These are phyloP conservation scores for Egretta garzetta DNA, from an alignment of 2,113 vertebrate species.

Conservation along the genomic window DNA sequence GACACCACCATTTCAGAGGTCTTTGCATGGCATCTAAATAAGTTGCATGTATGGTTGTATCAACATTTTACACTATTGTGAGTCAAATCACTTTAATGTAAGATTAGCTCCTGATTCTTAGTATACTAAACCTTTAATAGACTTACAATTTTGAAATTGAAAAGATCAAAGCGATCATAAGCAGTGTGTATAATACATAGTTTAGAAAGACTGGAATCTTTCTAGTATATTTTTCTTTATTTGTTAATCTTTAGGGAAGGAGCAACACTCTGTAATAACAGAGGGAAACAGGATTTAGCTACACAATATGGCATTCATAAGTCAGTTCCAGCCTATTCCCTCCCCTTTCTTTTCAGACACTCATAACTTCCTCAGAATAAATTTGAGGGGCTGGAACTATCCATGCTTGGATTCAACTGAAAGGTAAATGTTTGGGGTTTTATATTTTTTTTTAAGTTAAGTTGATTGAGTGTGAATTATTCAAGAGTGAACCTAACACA, in stretches of 20 bases:
- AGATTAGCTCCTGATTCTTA: constrained; percentile 61
- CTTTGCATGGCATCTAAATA: constrained; percentile 37
- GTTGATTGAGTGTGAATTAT: constrained; percentile 20
- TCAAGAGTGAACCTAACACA: constrained; percentile 17
- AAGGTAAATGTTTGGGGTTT: not conserved
- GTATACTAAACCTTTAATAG: constrained; percentile 68
- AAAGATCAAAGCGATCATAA: constrained; percentile 67
- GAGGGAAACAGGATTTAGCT: constrained; percentile 34
- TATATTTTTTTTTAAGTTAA: not conserved
- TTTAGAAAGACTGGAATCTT: constrained; percentile 44
- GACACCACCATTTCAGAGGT: not conserved
- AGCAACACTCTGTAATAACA: constrained; percentile 40
- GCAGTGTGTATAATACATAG: constrained; percentile 24
- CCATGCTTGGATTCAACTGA: constrained; percentile 33
- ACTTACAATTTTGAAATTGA: constrained; percentile 59
- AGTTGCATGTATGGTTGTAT: not conserved
- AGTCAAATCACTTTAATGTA: constrained; percentile 58
- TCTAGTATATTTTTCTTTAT: constrained; percentile 48
- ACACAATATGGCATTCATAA: not conserved
- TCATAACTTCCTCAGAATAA: constrained; percentile 29
- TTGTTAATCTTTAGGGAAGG: constrained; percentile 50
- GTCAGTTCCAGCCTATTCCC: constrained; percentile 42
- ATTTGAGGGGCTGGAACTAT: constrained; percentile 29
- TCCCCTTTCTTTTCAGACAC: constrained; percentile 38
- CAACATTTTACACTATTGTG: constrained; percentile 37